Percentiles rank a stretch among this genome's conserved stretches.
phyloP scores from a whole-genome alignment of 2,113 vertebrate species.

The Sceloporus tristichus region DNA sequence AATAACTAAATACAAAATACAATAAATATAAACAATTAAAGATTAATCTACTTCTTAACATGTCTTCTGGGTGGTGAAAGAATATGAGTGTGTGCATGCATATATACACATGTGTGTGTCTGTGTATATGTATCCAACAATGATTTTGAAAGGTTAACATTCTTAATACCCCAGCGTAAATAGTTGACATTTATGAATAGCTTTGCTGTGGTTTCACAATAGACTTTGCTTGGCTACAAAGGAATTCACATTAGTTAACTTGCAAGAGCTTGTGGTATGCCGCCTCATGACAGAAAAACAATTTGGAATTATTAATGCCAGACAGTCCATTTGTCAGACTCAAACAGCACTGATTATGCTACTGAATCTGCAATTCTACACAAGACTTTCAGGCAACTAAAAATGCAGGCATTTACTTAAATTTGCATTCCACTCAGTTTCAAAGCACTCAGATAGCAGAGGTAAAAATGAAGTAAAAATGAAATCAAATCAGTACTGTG shows the following conservation, averaged over 20 bases:
- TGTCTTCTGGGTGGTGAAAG: background rate
- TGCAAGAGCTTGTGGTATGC: slow-evolving; percentile 54
- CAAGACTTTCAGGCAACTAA: background rate
- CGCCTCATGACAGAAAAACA: slow-evolving; percentile 56
- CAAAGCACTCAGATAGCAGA: background rate
- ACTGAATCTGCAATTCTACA: slow-evolving; percentile 11
- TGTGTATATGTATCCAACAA: slow-evolving; percentile 4
- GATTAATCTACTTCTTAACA: too few species aligned
- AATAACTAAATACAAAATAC: background rate
- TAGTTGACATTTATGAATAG: slow-evolving; percentile 69
- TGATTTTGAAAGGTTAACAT: slow-evolving; percentile 46
- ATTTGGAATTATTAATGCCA: slow-evolving; percentile 60
- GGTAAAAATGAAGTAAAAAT: background rate
- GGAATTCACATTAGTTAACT: slow-evolving; percentile 64
- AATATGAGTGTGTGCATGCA: background rate
- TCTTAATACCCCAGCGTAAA: slow-evolving; percentile 50
- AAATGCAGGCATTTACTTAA: background rate
- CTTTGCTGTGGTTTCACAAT: slow-evolving; percentile 63
- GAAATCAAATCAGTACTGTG: background rate
- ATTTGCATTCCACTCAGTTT: slow-evolving; percentile 10
- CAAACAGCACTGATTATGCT: slow-evolving; percentile 58
- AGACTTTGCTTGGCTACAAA: slow-evolving; percentile 64
- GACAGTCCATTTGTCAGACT: slow-evolving; percentile 44
- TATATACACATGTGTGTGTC: background rate
- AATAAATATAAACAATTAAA: background rate